These are phyloP conservation scores for Cotesia glomerata DNA, from an alignment of 1,140 invertebrate species.

Conservation along the genomic window DNA sequence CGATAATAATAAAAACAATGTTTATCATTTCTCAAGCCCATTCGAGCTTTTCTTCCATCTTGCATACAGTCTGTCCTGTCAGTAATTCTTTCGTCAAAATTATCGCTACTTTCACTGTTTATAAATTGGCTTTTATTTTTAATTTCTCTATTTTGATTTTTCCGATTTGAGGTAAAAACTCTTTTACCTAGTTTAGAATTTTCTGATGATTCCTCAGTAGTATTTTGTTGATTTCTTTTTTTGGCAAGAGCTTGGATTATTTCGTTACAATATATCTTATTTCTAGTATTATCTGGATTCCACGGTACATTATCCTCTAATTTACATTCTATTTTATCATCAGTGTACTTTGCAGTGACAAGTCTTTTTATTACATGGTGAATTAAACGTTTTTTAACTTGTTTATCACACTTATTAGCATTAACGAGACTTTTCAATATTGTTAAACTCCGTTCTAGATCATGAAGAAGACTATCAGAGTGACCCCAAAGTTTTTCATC, in stretches of 20 bases:
- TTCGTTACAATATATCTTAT: conserved; percentile 55
- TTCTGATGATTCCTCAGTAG: conserved; percentile 51
- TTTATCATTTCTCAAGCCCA: conserved; percentile 55
- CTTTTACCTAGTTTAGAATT: conserved; percentile 53
- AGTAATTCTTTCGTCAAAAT: conserved; percentile 50
- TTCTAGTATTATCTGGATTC: conserved; percentile 57
- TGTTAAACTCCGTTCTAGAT: conserved; percentile 59
- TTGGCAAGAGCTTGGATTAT: conserved; percentile 53
- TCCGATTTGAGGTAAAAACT: conserved; percentile 15
- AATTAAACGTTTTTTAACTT: conserved; percentile 57
- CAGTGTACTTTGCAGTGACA: conserved; percentile 55
- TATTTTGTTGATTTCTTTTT: conserved; percentile 46
- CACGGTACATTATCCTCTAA: conserved; percentile 56
- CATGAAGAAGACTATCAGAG: conserved; percentile 55
- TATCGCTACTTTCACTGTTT: conserved; percentile 54
- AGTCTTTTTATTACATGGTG: conserved; percentile 61
- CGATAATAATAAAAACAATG: conserved; percentile 35
- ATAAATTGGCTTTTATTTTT: conserved; percentile 42
- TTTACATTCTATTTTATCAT: conserved; percentile 57
- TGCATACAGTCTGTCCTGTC: conserved; percentile 50
- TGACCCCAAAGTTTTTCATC: conserved; percentile 60
- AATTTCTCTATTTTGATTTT: conserved; percentile 35
- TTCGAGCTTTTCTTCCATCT: conserved; percentile 57
- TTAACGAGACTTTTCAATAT: conserved; percentile 59
- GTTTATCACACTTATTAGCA: conserved; percentile 57